Percentiles rank a stretch among this genome's conserved stretches.
Conservation (phyloP, 37 sponge, comb jelly and placozoan genomes). For the Halisarca cf. caerulea region DNA sequence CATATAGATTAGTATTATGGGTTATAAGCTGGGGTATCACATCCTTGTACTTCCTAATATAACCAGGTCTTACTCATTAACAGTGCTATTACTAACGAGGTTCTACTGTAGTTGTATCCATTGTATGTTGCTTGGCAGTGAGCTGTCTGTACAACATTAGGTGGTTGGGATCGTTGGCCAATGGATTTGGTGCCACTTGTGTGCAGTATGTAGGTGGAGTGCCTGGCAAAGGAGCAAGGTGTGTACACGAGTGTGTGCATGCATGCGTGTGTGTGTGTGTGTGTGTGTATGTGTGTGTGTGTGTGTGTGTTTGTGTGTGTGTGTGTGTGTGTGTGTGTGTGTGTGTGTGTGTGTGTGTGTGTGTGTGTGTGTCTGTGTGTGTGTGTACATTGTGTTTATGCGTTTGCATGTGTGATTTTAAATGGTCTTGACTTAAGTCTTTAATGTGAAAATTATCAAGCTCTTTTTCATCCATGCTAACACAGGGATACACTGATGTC, state of each 20-base stretch:
- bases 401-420: too few species aligned
- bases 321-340: constrained; percentile 26
- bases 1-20: too few species aligned
- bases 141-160: constrained; percentile 1
- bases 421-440: too few species aligned
- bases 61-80: too few species aligned
- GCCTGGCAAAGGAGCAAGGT: constrained; percentile 63
- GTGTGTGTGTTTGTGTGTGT: constrained; percentile 33
- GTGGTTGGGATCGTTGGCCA: constrained; percentile 73
- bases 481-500: too few species aligned
- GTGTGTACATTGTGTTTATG: background rate
- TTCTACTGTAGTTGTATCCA: background rate
- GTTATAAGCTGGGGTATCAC: too few species aligned
- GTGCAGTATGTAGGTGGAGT: constrained; percentile 84
- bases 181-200: constrained; percentile 79
- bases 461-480: too few species aligned
- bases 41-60: too few species aligned
- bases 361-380: constrained; percentile 6
- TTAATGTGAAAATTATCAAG: too few species aligned
- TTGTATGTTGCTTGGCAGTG: background rate
- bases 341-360: background rate
- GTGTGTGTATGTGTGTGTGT: constrained; percentile 31
- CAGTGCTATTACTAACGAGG: too few species aligned
- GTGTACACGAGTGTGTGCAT: background rate
- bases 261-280: constrained; percentile 28